Base-by-base conservation (phyloP, 2,888 invertebrate genomes). In the Aporophyla nigra region DNA sequence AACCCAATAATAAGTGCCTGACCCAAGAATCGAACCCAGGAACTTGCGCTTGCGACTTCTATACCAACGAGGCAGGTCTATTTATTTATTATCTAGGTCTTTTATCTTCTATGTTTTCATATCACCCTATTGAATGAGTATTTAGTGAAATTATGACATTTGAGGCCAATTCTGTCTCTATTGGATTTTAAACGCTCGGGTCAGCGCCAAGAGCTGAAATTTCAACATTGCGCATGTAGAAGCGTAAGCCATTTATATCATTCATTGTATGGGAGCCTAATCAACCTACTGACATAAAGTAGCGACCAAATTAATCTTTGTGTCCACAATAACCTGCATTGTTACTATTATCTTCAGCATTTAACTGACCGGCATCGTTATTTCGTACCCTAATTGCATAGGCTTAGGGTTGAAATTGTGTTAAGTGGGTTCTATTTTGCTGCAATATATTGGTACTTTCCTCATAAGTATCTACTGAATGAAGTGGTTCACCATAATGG, bases 251-350 rank as follows among this genome's bases (percentile, higher is more conserved):
- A 33, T 49, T 56, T 5, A 58, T 62, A 43, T 71, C 14, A 67
- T 63, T 53, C 56, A 62, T 14, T 76, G 40, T 21, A 19, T 19
- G 27, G 12, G 21, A 46, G 61, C 46, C 49, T 56, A 68, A 66
- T 59, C 68, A 73, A 65, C 46, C 61, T 51, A 75, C 53, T 71
- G 53, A 61, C 65, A n/a, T 54, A 61, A 16, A 51, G 40, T 61
- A 63, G n/a, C 54, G 61, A 62, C 24, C 66, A 61, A 83, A 79
- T 71, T 83, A 72, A 82, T 82, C 80, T 80, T 56, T 69, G 12
- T 65, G 73, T 81, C 85, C 33, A 77, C 81, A 83, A 62, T 62
- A 65, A 56, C 61, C 49, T 58, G 49, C 65, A 84, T 86, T 85
- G 86, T 83, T 78, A 40, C 53, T 12, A 79, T 71, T 74, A 84